Evolutionary conservation across 2,113 vertebrate species (phyloP).

Genomic region (Trinectes maculatus): DNA sequence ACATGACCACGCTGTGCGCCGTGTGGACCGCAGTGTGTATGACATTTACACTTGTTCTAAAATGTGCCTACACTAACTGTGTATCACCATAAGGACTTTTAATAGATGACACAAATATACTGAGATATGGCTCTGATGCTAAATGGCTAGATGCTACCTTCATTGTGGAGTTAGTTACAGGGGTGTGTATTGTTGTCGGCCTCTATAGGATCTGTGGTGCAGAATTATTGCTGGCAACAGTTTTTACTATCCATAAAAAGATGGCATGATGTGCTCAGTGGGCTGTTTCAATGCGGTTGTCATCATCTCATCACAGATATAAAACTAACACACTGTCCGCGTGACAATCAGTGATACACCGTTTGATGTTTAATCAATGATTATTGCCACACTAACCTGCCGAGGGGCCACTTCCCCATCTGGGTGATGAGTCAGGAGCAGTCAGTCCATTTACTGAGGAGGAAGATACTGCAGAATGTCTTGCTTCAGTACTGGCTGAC

Average conservation of each 20-base stretch:
- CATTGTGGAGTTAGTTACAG: constrained; percentile 32
- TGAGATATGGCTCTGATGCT: constrained; percentile 25
- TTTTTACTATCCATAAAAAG: constrained; percentile 44
- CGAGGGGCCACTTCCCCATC: constrained; percentile 24
- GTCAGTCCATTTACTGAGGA: constrained; percentile 36
- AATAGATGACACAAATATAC: constrained; percentile 38
- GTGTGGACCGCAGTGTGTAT: neutral
- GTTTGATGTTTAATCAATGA: neutral
- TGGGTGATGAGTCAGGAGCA: constrained; percentile 23
- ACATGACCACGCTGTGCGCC: neutral
- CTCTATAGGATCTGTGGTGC: constrained; percentile 14
- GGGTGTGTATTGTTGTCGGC: constrained; percentile 19
- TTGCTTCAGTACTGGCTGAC: constrained; percentile 5
- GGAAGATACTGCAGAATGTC: constrained; percentile 18
- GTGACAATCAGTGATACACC: neutral
- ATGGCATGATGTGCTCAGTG: constrained; percentile 40
- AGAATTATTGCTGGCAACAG: constrained; percentile 42
- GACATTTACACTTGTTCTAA: constrained; percentile 4
- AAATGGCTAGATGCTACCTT: constrained; percentile 27
- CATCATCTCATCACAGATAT: constrained; percentile 43
- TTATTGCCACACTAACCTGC: constrained; percentile 67
- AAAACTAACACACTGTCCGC: constrained; percentile 30
- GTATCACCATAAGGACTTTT: neutral
- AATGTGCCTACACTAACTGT: neutral
- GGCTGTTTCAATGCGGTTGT: constrained; percentile 53